Evolutionary conservation across 1,140 invertebrate species (phyloP).

Genomic region (Calephelis nemesis): DNA sequence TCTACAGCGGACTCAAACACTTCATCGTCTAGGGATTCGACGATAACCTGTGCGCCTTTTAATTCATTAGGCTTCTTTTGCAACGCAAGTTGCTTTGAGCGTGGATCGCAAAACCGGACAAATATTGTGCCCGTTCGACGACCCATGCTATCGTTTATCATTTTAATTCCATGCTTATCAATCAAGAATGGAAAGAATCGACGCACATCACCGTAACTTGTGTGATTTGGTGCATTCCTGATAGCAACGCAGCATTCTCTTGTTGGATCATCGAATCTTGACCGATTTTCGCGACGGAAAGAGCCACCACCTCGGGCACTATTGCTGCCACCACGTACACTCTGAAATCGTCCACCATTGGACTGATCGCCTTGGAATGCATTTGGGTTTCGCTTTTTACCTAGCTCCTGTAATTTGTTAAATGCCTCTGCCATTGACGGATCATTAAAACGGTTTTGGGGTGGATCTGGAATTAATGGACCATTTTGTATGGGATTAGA

Average conservation of each 20-base stretch:
- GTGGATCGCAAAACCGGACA: constrained; percentile 85
- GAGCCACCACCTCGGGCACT: constrained; percentile 38
- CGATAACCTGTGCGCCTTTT: constrained; percentile 81
- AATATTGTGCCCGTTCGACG: constrained; percentile 89
- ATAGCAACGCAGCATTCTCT: constrained; percentile 83
- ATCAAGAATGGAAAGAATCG: constrained; percentile 90
- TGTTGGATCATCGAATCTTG: constrained; percentile 50
- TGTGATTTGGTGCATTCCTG: constrained; percentile 82
- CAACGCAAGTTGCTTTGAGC: constrained; percentile 86
- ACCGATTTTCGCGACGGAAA: constrained; percentile 48
- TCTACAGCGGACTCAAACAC: constrained; percentile 84
- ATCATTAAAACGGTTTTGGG: constrained; percentile 49
- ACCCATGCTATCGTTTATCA: constrained; percentile 90
- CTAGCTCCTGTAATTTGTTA: constrained; percentile 79
- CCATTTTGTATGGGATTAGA: constrained; percentile 38
- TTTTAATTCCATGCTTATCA: constrained; percentile 90
- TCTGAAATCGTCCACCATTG: constrained; percentile 41
- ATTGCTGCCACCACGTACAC: constrained; percentile 36
- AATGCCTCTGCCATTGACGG: constrained; percentile 56
- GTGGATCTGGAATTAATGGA: constrained; percentile 27
- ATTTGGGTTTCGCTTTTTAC: constrained; percentile 81
- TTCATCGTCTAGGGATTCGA: constrained; percentile 82
- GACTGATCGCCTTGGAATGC: constrained; percentile 77
- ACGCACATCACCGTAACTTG: constrained; percentile 88
- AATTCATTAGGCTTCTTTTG: constrained; percentile 80